Percentiles rank a stretch among this genome's conserved stretches.
Conservation (phyloP, 1,140 invertebrate species). For the Metopolophium dirhodum region DNA sequence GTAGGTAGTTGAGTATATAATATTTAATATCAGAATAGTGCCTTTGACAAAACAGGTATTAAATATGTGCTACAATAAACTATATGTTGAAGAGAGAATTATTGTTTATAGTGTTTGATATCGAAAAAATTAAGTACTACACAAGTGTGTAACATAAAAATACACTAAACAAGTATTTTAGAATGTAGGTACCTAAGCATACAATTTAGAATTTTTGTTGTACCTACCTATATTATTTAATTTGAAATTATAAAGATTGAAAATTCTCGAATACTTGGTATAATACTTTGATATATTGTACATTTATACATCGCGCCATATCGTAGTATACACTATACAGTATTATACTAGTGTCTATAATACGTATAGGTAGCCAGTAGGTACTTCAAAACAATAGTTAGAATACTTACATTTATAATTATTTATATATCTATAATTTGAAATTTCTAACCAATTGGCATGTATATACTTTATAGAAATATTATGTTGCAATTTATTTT, state of each 20-base stretch:
- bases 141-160: neutral
- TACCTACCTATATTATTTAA: neutral
- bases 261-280: neutral
- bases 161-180: neutral
- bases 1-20: neutral
- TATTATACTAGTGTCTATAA: neutral
- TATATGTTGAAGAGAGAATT: neutral
- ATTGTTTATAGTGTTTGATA: neutral
- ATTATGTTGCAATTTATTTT: neutral
- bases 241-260: neutral
- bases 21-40: neutral
- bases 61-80: neutral
- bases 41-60: conserved; percentile 20
- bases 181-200: too few relatives aligned
- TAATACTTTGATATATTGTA: neutral
- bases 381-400: neutral
- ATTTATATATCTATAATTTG: neutral
- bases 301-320: neutral
- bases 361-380: too few relatives aligned
- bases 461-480: neutral
- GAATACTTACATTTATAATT: too few relatives aligned
- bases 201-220: neutral
- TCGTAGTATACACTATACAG: neutral
- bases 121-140: neutral
- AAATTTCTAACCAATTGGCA: neutral